Conservation (phyloP, 2,113 vertebrate genomes). For the Callipepla squamata region DNA sequence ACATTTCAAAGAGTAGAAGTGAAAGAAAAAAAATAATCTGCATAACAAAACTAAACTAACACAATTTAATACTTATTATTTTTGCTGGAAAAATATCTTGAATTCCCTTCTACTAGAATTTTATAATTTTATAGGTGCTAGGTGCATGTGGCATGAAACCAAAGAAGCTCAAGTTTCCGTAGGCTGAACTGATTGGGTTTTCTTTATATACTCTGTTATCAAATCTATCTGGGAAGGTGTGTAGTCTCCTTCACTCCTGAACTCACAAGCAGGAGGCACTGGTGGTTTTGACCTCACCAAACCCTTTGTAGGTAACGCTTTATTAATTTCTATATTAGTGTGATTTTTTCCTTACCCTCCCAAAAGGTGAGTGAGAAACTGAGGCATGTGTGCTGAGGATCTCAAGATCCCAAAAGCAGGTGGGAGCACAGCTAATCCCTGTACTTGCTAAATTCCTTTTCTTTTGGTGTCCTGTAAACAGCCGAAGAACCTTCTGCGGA, state of each 20-base stretch:
- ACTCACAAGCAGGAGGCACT: not conserved
- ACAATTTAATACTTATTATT: conserved; percentile 42
- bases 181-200: conserved; percentile 21
- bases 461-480: not conserved
- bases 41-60: conserved; percentile 66
- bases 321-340: not conserved
- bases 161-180: conserved; percentile 50
- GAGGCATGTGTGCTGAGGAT: not conserved
- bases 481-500: not conserved
- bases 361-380: conserved; percentile 17
- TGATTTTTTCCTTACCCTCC: conserved; percentile 11
- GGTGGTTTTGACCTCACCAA: conserved; percentile 5
- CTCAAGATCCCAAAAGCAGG: not conserved
- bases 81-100: not conserved
- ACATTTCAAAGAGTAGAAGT: conserved; percentile 78
- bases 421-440: not conserved
- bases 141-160: conserved; percentile 19
- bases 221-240: conserved; percentile 23
- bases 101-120: not conserved
- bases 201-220: conserved; percentile 56
- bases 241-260: not conserved
- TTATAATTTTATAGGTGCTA: conserved; percentile 39
- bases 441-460: not conserved
- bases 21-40: conserved; percentile 69
- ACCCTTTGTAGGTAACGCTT: not conserved